Conservation (phyloP, 1,140 invertebrate species). For the Listronotus bonariensis region DNA sequence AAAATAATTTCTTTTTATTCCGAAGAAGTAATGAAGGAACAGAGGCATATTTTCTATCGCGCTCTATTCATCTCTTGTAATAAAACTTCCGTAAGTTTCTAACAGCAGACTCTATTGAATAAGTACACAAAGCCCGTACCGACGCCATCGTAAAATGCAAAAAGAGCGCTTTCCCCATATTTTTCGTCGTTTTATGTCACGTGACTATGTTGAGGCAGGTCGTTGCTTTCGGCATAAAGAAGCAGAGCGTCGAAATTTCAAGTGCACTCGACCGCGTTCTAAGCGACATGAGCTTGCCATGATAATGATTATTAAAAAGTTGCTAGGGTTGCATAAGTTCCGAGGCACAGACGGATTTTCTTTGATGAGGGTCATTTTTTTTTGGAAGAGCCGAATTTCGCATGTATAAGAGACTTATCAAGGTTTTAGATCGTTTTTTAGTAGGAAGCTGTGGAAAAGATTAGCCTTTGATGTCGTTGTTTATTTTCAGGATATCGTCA, state of each 20-base stretch:
- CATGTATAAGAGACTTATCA: background rate
- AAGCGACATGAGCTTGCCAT: background rate
- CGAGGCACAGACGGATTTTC: background rate
- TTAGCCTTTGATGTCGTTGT: too few species aligned
- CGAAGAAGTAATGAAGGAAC: too few species aligned
- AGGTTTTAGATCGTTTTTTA: background rate
- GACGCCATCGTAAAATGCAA: background rate
- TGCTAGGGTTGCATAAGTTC: background rate
- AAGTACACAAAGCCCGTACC: background rate
- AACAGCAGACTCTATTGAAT: too few species aligned
- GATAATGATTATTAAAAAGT: constrained; percentile 9
- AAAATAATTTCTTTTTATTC: too few species aligned
- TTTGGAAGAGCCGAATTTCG: background rate
- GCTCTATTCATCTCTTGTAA: too few species aligned
- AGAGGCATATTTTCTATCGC: too few species aligned
- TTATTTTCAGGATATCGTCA: too few species aligned
- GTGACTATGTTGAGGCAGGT: constrained; percentile 8
- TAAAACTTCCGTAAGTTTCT: too few species aligned
- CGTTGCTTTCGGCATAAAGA: background rate
- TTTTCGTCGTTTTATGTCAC: constrained; percentile 6
- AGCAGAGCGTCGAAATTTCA: constrained; percentile 1
- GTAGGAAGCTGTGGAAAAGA: too few species aligned
- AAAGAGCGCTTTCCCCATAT: background rate
- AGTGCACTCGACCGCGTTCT: background rate
- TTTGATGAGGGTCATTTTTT: constrained; percentile 6